Base-by-base conservation (phyloP, 2,113 vertebrate genomes). In the Ploceus nigricollis region DNA sequence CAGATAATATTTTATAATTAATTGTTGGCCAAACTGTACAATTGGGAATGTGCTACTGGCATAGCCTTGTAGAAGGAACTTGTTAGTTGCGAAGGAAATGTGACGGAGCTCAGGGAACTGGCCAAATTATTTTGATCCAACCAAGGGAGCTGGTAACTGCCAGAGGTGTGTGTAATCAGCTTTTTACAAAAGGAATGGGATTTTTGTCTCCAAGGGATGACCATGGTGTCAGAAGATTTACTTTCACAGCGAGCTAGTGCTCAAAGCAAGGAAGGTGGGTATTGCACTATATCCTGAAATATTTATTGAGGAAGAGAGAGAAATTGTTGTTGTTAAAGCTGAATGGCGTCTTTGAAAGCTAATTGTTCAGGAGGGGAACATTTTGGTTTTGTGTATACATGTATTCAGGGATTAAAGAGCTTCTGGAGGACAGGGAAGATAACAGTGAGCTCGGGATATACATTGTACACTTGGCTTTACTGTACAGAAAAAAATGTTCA, bases 351-450 rank as follows among this genome's bases (percentile, higher is more conserved):
- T 76, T 51, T 76, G 25, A 58, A 51, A 51, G 45, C 37, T 11
- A 50, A 0, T 31, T 68, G 35, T 18, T 76, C 44, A 25, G 37
- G 7, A n/a, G 13, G 9, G 60, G 9, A 35, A 50, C 0, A 1
- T 37, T 91, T 33, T 73, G 14, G 13, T 16, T 44, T 9, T 68
- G 2, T 33, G 12, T 35, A 20, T 45, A 44, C 25, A 18, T n/a
- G 24, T 69, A 17, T 87, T 72, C 44, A 15, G 72, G 57, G 42
- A 31, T 45, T 45, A 76, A 12, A 44, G 39, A 58, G 31, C 53
- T 89, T 58, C 39, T 35, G 71, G 51, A 80, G 42, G 28, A 23
- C 13, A 22, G 9, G 22, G 37, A 54, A 50, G 15, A 12, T n/a
- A 65, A 45, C 40, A 47, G 8, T 28, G 19, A n/a, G 35, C 18